Evolutionary conservation across 2,888 invertebrate genomes (phyloP).

Genomic region (Lasioglossum figueresi): DNA sequence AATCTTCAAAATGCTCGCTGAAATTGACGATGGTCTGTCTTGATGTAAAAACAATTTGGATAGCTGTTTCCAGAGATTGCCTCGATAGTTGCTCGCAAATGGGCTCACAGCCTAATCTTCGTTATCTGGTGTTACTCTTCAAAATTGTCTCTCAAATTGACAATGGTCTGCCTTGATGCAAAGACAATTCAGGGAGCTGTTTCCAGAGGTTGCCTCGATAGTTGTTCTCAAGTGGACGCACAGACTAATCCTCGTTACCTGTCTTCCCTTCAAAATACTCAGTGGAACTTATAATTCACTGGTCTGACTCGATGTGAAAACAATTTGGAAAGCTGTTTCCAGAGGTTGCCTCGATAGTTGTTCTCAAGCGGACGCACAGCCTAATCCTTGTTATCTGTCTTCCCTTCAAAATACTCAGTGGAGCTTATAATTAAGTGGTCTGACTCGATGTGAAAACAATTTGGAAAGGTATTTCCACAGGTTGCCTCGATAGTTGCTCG

Average conservation of each 20-base stretch:
- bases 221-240: background rate
- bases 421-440: background rate
- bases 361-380: too few relatives aligned
- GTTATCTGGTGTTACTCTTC: background rate
- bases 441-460: background rate
- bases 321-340: background rate
- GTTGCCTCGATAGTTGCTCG: background rate
- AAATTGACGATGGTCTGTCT: background rate
- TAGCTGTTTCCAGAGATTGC: background rate
- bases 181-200: background rate
- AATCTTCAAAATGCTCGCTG: too few relatives aligned
- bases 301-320: background rate
- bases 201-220: background rate
- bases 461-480: background rate
- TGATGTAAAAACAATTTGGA: background rate
- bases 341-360: too few relatives aligned
- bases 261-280: rapidly evolving
- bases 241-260: background rate
- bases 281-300: too few relatives aligned
- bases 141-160: background rate
- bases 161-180: too few relatives aligned
- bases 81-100: background rate
- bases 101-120: background rate
- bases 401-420: background rate
- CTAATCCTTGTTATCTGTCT: background rate